Conservation (phyloP, 2,888 invertebrate genomes). For the Dasysyrphus tricinctus region DNA sequence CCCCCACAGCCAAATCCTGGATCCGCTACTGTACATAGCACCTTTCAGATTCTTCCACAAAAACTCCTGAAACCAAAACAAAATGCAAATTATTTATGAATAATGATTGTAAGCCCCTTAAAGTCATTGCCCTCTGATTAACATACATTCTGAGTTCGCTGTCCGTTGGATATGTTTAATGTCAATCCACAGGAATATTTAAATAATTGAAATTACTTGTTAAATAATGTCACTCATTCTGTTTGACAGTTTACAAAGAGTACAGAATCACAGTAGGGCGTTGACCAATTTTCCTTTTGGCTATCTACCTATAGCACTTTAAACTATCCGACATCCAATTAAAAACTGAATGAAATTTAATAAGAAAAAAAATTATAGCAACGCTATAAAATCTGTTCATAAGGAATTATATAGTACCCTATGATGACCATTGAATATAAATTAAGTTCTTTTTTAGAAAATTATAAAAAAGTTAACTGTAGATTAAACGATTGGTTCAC, state of each 20-base stretch:
- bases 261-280: neutral
- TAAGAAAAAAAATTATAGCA: neutral
- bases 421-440: neutral
- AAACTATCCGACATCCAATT: neutral
- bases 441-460: no score
- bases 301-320: neutral
- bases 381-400: neutral
- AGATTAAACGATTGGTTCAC: no score
- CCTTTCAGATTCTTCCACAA: neutral
- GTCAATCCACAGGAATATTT: neutral
- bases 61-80: neutral
- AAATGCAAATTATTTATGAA: neutral
- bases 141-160: neutral
- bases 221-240: slow-evolving; percentile 22
- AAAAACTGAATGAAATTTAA: neutral
- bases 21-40: no score
- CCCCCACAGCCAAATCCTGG: no score
- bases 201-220: slow-evolving; percentile 18
- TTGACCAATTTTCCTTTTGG: neutral
- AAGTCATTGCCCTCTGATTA: neutral
- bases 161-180: slow-evolving; percentile 6
- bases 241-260: slow-evolving; percentile 8
- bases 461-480: no score
- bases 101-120: neutral
- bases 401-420: neutral